These are phyloP conservation scores for Phalloptychus januarius DNA, from an alignment of 2,797 vertebrate species.

Conservation along the genomic window DNA sequence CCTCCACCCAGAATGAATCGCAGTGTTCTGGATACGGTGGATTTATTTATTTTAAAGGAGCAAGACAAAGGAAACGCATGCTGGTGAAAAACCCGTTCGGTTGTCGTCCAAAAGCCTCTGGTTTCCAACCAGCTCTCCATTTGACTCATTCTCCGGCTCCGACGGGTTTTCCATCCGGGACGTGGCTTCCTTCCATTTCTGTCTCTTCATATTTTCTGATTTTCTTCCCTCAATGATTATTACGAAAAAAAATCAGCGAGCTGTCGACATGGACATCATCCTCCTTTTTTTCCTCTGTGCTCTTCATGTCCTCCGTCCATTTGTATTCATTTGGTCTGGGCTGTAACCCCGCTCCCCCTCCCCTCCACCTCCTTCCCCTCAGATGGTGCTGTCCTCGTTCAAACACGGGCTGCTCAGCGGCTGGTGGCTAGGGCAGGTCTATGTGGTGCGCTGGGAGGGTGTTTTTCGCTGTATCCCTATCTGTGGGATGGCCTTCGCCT, in stretches of 20 bases:
- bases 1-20: constrained; percentile 12
- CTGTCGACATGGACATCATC: constrained; percentile 52
- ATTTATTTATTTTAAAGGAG: constrained; percentile 42
- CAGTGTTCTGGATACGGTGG: constrained; percentile 23
- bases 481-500: constrained; percentile 99
- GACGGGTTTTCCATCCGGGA: constrained; percentile 58
- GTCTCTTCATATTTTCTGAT: constrained; percentile 38
- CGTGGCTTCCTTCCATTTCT: constrained; percentile 47
- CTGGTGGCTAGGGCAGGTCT: constrained; percentile 91
- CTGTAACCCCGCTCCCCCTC: constrained; percentile 58
- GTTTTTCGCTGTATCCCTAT: constrained; percentile 99
- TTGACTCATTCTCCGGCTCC: constrained; percentile 7
- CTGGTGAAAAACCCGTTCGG: constrained; percentile 57
- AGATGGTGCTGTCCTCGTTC: constrained; percentile 96
- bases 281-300: not conserved
- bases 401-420: constrained; percentile 92
- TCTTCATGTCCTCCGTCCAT: constrained; percentile 49
- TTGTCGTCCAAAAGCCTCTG: not conserved
- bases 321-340: constrained; percentile 71
- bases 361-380: constrained; percentile 63
- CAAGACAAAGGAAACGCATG: constrained; percentile 49
- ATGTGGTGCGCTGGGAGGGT: constrained; percentile 92
- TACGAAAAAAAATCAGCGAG: constrained; percentile 40
- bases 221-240: constrained; percentile 58
- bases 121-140: constrained; percentile 2